Evolutionary conservation across 2,888 invertebrate genomes (phyloP), one percentile per base, ranked within the genome.

Genomic region (Zygaena filipendulae): DNA sequence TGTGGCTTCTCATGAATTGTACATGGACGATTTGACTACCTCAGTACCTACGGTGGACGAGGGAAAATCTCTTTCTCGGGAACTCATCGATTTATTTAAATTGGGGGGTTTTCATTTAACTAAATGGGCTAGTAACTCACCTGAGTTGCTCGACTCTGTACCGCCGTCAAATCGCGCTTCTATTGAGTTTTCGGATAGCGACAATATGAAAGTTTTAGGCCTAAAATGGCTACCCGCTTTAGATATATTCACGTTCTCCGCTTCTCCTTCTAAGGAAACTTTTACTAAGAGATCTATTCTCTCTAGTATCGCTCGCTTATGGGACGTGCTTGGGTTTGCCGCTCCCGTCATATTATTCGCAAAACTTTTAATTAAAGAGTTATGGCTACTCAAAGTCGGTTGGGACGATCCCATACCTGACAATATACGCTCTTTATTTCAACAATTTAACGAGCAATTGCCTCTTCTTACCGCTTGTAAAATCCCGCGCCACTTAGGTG

Each of bases 21-120:
- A 32, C 11, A 36, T 36, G 33, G 34, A 35, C 25, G 39, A 39
- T 20, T 12, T 35, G 6, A 32, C 30, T n/a, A 21, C 29, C 10
- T 33, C 31, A 19, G 29, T 27, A 14, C 18, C 25, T 13, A 23
- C 30, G 11, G n/a, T 30, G 6, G 11, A 22, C 8, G 26, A 30
- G 20, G 38, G 30, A 25, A 30, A 27, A 3, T 13, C 25, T 23
- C 23, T 21, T 16, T 26, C 35, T 1, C 7, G 10, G 1, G 23
- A 38, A 7, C 13, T 35, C 9, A 38, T 33, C 3, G 16, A 21
- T 2, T n/a, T 34, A 3, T 34, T 37, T 10, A 23, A 32, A n/a
- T 11, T 25, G 10, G 34, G 37, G 3, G 27, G 27, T n/a, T 24
- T 27, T 25, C 13, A 30, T n/a, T 14, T 33, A 2, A 11, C 21